Percentiles rank a stretch among this genome's conserved stretches.
phyloP scores from a whole-genome alignment of 1,140 invertebrate species.

The Diuraphis noxia region DNA sequence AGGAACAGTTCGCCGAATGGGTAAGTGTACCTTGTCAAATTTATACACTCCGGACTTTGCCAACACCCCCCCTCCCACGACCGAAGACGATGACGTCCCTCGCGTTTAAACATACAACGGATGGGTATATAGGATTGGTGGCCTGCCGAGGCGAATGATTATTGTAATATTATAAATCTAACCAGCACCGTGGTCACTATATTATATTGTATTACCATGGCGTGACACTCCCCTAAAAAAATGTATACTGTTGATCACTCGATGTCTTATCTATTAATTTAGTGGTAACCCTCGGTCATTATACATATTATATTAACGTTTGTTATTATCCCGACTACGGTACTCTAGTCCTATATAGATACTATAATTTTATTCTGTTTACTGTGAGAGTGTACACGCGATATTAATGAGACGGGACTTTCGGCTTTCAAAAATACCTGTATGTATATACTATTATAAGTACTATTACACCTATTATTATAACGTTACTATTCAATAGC shows the following conservation, averaged over 20 bases:
- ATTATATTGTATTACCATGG: background rate
- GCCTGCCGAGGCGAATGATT: background rate
- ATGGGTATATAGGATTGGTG: background rate
- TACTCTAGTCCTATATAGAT: background rate
- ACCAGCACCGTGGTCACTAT: background rate
- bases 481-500: background rate
- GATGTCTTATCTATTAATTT: background rate
- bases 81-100: background rate
- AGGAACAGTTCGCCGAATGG: constrained; percentile 30
- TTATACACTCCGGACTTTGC: background rate
- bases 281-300: background rate
- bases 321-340: background rate
- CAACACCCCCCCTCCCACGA: too few relatives aligned
- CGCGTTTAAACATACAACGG: too few relatives aligned
- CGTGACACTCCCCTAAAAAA: background rate
- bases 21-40: constrained; percentile 16
- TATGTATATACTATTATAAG: background rate
- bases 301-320: background rate
- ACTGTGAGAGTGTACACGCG: background rate
- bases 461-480: background rate
- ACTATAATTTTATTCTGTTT: background rate
- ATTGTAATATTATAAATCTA: background rate
- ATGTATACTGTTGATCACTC: background rate
- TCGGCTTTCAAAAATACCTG: background rate
- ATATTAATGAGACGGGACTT: background rate